Evolutionary conservation across 2,113 vertebrate species (phyloP).

Genomic region (Callionymus lyra): DNA sequence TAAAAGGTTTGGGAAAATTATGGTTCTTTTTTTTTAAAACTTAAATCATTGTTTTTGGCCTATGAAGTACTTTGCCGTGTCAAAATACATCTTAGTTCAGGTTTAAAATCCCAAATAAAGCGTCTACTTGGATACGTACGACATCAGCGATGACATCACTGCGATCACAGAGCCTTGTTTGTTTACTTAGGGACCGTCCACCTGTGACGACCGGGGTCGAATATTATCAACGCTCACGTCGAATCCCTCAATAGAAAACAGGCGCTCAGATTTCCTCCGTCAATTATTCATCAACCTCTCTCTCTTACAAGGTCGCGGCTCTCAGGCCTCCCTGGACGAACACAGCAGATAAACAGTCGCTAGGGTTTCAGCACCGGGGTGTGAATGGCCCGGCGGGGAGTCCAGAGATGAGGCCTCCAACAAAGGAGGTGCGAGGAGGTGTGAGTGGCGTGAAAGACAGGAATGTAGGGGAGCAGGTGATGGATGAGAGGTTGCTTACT

Average conservation of each 20-base stretch:
- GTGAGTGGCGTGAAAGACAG: slow-evolving; percentile 31
- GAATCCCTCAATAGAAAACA: slow-evolving; percentile 19
- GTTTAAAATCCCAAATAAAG: too few relatives aligned
- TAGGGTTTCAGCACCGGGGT: slow-evolving; percentile 29
- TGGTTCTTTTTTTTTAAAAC: too few relatives aligned
- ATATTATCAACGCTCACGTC: too few relatives aligned
- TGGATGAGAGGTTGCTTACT: slow-evolving; percentile 15
- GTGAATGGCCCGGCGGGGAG: slow-evolving; percentile 44
- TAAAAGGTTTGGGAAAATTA: too few relatives aligned
- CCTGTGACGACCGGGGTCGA: too few relatives aligned
- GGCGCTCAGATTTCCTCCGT: slow-evolving; percentile 43
- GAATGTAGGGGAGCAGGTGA: slow-evolving; percentile 16
- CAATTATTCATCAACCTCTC: slow-evolving; percentile 53
- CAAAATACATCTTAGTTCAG: too few relatives aligned
- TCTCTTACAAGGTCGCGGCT: slow-evolving; percentile 55
- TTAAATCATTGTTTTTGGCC: too few relatives aligned
- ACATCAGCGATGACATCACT: too few relatives aligned
- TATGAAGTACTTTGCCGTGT: too few relatives aligned
- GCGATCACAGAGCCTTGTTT: too few relatives aligned
- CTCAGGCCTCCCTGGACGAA: slow-evolving; percentile 25
- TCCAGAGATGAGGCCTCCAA: slow-evolving; percentile 16
- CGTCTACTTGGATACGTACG: too few relatives aligned
- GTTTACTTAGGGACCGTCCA: too few relatives aligned
- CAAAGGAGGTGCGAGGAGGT: slow-evolving; percentile 42
- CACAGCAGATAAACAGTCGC: slow-evolving; percentile 27